Conservation (phyloP, 2,888 invertebrate genomes). For the Cryptosula pallasiana region DNA sequence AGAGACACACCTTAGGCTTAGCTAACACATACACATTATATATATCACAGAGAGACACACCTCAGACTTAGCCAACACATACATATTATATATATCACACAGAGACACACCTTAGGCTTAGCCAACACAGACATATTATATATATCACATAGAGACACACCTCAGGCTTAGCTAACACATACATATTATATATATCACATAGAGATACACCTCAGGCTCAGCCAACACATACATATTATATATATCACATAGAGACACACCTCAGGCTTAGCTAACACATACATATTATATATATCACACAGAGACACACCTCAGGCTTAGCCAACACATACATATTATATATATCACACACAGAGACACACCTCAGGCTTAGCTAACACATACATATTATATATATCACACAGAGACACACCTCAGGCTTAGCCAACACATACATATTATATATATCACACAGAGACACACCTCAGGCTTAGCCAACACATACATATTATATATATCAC, state of each 20-base stretch:
- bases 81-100: too few species aligned
- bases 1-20: background rate
- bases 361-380: background rate
- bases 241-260: too few species aligned
- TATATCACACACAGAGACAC: too few species aligned
- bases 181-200: too few species aligned
- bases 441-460: too few species aligned
- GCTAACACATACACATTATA: background rate
- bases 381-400: background rate
- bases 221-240: background rate
- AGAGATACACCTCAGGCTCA: background rate
- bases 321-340: background rate
- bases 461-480: background rate
- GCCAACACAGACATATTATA: background rate
- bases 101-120: background rate
- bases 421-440: background rate
- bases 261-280: background rate
- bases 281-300: too few species aligned
- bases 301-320: background rate
- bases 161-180: background rate
- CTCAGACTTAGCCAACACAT: background rate
- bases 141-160: too few species aligned
- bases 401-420: too few species aligned
- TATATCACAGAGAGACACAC: too few species aligned
- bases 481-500: background rate